Base-by-base conservation (phyloP, 2,888 invertebrate genomes). In the Scaptomyza flava region DNA sequence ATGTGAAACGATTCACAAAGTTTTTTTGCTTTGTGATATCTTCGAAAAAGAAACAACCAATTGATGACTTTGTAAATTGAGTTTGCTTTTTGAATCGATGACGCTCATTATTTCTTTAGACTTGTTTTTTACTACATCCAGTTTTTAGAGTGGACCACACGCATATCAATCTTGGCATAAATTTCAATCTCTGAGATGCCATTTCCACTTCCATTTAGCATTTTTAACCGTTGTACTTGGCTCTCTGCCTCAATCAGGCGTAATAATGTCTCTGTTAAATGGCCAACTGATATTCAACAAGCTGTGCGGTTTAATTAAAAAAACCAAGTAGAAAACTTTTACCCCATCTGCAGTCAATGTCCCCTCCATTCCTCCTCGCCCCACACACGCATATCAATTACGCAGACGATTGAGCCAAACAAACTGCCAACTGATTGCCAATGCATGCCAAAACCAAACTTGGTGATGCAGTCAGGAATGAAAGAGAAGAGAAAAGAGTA, bases 371-470 rank as follows among this genome's bases (percentile, higher is more conserved):
- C 2, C 4, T 1, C 31, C 34, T 9, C 38, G 45, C 36, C 23
- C n/a, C 56, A 74, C 65, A 64, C 48, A 68, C 66, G 80, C 79
- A 81, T 84, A 83, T 88, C 83, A 83, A 87, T 83, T 83, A 84
- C 81, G 73, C 66, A 72, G 79, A 48, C 89, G 87, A 87, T 84
- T 84, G 81, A 88, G 87, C 81, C 87, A 87, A 89, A 84, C 87
- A 81, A 84, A 84, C 89, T 88, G 76, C 77, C 87, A 83, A 84
- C 84, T 86, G 89, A 84, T 84, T 86, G 89, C 59, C 84, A 69
- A 77, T 72, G 88, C 67, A 79, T 85, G 87, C 79, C 75, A 66
- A 58, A 31, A 34, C 77, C 52, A 72, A 78, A 57, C 41, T 41
- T 41, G 38, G 8, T 61, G 60, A 27, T 42, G 50, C 50, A 54